Evolutionary conservation across 2,888 invertebrate genomes (phyloP).

Genomic region (Alsophila aescularia): DNA sequence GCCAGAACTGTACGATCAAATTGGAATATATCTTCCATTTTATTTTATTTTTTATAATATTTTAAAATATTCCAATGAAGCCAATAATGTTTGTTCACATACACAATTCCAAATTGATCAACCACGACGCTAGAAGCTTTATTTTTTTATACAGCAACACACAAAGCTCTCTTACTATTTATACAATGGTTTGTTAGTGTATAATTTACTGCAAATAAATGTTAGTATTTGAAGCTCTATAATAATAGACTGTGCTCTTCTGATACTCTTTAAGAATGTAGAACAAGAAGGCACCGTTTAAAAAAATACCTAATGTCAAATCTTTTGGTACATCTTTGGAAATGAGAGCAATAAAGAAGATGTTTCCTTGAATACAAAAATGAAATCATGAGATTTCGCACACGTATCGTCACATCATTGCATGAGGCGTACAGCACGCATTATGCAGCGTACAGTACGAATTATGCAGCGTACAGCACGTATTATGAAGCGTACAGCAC

Average conservation of each 20-base stretch:
- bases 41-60: conserved; percentile 23
- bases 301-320: too few relatives aligned
- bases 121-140: conserved; percentile 66
- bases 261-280: too few relatives aligned
- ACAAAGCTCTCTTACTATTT: conserved; percentile 63
- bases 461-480: too few relatives aligned
- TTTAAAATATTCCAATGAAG: conserved; percentile 56
- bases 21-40: conserved; percentile 64
- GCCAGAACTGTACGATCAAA: conserved; percentile 78
- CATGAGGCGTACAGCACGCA: too few relatives aligned
- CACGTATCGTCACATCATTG: too few relatives aligned
- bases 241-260: conserved; percentile 37
- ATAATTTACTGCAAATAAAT: conserved; percentile 66
- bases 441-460: too few relatives aligned
- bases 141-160: conserved; percentile 63
- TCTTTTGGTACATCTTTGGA: too few relatives aligned
- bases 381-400: too few relatives aligned
- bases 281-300: too few relatives aligned
- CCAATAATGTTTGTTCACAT: conserved; percentile 72
- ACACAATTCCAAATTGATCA: conserved; percentile 82
- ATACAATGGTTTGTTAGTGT: conserved; percentile 81
- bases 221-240: conserved; percentile 42
- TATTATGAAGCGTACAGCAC: too few relatives aligned
- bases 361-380: too few relatives aligned
- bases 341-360: too few relatives aligned